phyloP scores from a whole-genome alignment of 2,888 invertebrate genomes.

The Drosophila anomelani region DNA sequence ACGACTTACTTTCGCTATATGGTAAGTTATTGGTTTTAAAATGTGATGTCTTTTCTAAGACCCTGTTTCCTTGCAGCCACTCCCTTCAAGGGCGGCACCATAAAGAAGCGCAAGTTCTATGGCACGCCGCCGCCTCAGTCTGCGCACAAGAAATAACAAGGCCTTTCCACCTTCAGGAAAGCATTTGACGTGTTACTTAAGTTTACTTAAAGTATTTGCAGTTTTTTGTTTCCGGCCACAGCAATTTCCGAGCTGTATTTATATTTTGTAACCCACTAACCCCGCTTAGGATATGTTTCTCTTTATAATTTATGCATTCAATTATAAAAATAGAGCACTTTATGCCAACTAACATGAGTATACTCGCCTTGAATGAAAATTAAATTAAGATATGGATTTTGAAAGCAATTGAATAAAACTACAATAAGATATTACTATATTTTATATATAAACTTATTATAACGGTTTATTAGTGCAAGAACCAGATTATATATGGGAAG shows the following conservation, averaged over 20 bases:
- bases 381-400: slow-evolving; percentile 20
- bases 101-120: slow-evolving; percentile 83
- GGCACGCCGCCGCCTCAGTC: slow-evolving; percentile 79
- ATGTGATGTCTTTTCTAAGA: neutral
- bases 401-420: slow-evolving; percentile 17
- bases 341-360: slow-evolving; percentile 35
- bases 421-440: neutral
- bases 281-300: slow-evolving; percentile 13
- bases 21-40: slow-evolving; percentile 58
- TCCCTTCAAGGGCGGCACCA: slow-evolving; percentile 82
- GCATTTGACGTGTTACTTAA: slow-evolving; percentile 66
- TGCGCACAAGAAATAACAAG: slow-evolving; percentile 69
- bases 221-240: slow-evolving; percentile 56
- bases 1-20: slow-evolving; percentile 79
- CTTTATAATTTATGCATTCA: slow-evolving; percentile 26
- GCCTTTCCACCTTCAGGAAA: slow-evolving; percentile 18
- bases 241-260: slow-evolving; percentile 30
- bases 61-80: slow-evolving; percentile 69
- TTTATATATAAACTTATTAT: neutral
- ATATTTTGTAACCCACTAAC: slow-evolving; percentile 43
- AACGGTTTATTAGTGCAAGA: neutral
- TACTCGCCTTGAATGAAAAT: slow-evolving; percentile 26
- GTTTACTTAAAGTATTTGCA: slow-evolving; percentile 54
- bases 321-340: slow-evolving; percentile 35
- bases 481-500: neutral